Evolutionary conservation across 1,140 invertebrate species (phyloP), one percentile per base, ranked within the genome.

Genomic region (Leptonema lineaticorne): DNA sequence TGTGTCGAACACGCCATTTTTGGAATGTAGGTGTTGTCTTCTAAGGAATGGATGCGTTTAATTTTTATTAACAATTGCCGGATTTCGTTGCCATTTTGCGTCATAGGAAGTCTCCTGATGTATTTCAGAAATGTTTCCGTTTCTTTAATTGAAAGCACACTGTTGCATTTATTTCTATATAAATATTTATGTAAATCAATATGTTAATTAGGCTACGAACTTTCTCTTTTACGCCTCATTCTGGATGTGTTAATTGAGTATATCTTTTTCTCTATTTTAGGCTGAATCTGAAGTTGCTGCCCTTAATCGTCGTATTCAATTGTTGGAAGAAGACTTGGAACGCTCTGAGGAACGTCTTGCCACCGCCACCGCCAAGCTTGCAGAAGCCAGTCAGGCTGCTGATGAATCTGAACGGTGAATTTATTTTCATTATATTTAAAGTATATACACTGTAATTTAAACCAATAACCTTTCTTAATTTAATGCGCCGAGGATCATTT

Each of bases 361-460:
- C 78, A 95, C 94, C 74, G 96, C 96, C 81, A 96, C 96, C 76
- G 90, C 92, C 78, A 99, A 99, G 86, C 86, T 99, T 79, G 95
- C 98, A 73, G 96, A 99, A 87, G 97, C 97, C 75, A 97, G 96
- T 74, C 95, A 98, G 83, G 94, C 96, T 76, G 97, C 97, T 77
- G 97, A 99, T 89, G 97, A 99, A 85, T 97, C 95, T 79, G 97
- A 99, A 92, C 95, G 97, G 97, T 99, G 46, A 26, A 22, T 20
- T 6, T 53, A n/a, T 37, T 37, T n/a, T 37, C 33, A n/a, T 7
- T 37, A 37, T n/a, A 37, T 7, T n/a, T 8, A 37, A 37, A 8
- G 33, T n/a, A 37, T 37, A 37, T 37, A 8, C 7, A 50, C 7
- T 50, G 18, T 50, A 9, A 50, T n/a, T 50, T 50, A 50, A 8